phyloP scores from a whole-genome alignment of 2,888 invertebrate genomes.

The Julus scanicus region DNA sequence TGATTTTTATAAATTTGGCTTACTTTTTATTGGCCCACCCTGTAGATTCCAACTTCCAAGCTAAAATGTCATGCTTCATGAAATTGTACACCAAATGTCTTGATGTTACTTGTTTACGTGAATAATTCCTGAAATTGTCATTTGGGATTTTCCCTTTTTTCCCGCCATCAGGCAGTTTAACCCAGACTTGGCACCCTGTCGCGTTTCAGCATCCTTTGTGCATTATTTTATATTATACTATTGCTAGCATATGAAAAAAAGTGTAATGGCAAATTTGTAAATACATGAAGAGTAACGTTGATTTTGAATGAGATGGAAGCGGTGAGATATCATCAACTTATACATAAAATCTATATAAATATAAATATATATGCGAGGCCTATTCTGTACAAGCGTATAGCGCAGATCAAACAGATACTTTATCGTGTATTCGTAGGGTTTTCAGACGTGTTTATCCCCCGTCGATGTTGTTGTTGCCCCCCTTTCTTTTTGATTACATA shows the following conservation, averaged over 20 bases:
- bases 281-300: slow-evolving; percentile 6
- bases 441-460: slow-evolving; percentile 25
- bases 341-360: slow-evolving; percentile 23
- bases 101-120: too few relatives aligned
- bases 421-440: slow-evolving; percentile 15
- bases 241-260: background rate
- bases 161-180: too few relatives aligned
- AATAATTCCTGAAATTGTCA: too few relatives aligned
- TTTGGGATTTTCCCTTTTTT: too few relatives aligned
- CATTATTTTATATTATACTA: too few relatives aligned
- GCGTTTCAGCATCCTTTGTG: background rate
- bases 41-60: too few relatives aligned
- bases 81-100: too few relatives aligned
- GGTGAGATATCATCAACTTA: slow-evolving; percentile 14
- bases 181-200: too few relatives aligned
- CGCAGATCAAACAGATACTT: slow-evolving; percentile 12
- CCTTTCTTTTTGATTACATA: slow-evolving; percentile 26
- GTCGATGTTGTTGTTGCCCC: background rate
- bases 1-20: too few relatives aligned
- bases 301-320: background rate
- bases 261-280: background rate
- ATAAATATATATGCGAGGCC: slow-evolving; percentile 1
- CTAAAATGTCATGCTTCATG: too few relatives aligned
- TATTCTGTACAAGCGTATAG: slow-evolving; percentile 10
- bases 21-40: too few relatives aligned